Evolutionary conservation across 2,113 vertebrate species (phyloP), one percentile per base, ranked within the genome.

Genomic region (Genyomyrus donnyi): DNA sequence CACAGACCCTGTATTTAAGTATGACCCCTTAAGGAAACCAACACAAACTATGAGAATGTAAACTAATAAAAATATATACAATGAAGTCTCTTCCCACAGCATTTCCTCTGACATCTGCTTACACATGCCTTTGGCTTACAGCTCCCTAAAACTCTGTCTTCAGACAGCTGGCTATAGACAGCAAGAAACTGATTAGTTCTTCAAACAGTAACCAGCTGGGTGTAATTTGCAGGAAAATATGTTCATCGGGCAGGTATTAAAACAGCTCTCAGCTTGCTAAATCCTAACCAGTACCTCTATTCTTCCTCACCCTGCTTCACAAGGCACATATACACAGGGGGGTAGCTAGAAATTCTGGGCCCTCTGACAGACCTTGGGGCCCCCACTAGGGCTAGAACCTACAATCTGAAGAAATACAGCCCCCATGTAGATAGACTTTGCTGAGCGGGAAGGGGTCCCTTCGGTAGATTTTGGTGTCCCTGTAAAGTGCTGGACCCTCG

Each of bases 141-240:
- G 7, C 42, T 83, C 42, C 19, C 42, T 42, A 83, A 45, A 24
- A 42, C 77, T 83, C 77, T 42, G 19, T 83, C 77, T 83, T 83
- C 77, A 83, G 42, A 45, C 77, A 83, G 35, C 77, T 83, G 77
- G 77, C 42, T 83, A 45, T 45, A 83, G 77, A 39, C 31, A 45
- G 77, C 35, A 45, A 83, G 77, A 17, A 83, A 83, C 42, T 45
- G 42, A 83, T 83, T 45, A 83, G 77, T 83, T 83, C 31, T 45
- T 83, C 77, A 83, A 83, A 83, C 42, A 83, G 42, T 83, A 45
- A 83, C 83, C 83, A 85, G 83, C 83, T 85, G 83, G 21, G 83
- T 46, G 42, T 46, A 48, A 85, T 85, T 85, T 85, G 2, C 83
- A 46, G 83, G 42, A 85, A 48, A 85, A 46, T 46, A 85, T 85